Percentiles rank a stretch among this genome's conserved stretches.
Conservation (phyloP, 1,140 invertebrate species). For the Euura lappo region DNA sequence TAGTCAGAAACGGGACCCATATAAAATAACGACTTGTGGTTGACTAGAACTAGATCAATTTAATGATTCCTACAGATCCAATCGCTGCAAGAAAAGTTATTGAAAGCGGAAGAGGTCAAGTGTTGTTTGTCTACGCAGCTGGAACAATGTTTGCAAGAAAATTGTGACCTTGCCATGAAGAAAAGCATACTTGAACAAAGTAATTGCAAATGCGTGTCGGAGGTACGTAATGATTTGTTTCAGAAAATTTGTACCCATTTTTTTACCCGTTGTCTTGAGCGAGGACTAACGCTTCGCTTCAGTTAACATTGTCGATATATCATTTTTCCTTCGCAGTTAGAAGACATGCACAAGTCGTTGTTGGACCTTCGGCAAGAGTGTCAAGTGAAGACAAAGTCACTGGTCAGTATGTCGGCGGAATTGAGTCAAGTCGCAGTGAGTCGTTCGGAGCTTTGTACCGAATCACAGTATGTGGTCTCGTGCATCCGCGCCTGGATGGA, state of each 20-base stretch:
- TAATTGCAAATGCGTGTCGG: conserved; percentile 40
- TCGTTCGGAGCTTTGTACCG: conserved; percentile 45
- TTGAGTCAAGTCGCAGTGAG: conserved; percentile 39
- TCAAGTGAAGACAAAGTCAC: conserved; percentile 41
- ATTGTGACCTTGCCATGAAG: conserved; percentile 37
- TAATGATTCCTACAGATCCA: neutral
- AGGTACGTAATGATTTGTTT: conserved; percentile 32
- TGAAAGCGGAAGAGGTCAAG: conserved; percentile 37
- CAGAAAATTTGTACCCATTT: neutral
- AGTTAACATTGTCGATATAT: neutral
- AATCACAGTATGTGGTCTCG: conserved; percentile 42
- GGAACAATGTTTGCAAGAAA: conserved; percentile 41
- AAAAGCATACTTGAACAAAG: conserved; percentile 40
- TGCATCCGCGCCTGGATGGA: conserved; percentile 47
- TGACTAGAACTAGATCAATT: too few species aligned
- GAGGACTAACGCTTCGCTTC: neutral
- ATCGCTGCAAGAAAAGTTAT: neutral
- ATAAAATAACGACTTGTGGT: too few species aligned
- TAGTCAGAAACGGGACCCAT: too few species aligned
- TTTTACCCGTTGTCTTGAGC: neutral
- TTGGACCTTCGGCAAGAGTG: conserved; percentile 43
- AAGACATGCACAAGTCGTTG: conserved; percentile 42
- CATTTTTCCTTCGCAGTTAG: conserved; percentile 28
- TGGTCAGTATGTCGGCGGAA: conserved; percentile 43
- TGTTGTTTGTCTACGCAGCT: conserved; percentile 38